Base-by-base conservation (phyloP, 2,888 invertebrate species). In the Drosophila subsilvestris region DNA sequence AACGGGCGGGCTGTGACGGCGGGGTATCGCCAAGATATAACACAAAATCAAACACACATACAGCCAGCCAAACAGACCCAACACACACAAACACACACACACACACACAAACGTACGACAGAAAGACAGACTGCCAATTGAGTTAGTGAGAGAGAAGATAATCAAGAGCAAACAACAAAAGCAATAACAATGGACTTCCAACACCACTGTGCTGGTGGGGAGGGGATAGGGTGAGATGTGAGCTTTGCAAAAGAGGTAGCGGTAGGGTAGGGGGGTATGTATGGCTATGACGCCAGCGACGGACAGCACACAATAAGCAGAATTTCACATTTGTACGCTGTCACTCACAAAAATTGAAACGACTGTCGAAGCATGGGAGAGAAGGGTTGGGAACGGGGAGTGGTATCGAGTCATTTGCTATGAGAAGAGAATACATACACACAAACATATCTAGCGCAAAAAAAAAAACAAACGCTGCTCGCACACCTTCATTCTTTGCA, bases 311-410 rank as follows among this genome's bases (percentile, higher is more conserved):
- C 79, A 82, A 82, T 79, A 73, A 85, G 79, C 85, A 85, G 86
- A 83, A 85, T 82, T 85, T 83, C 86, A 85, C 82, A 83, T 83
- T 85, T 85, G 83, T 82, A 80, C 83, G 63, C 79, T 67, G 82
- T 85, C 82, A 82, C 80, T 83, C 83, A 85, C 76, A 85, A 82
- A 82, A 85, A 82, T 82, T 82, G 80, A 80, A 49, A 18, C 29
- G 51, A 51, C 17, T 57, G 49, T 43, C 50, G 44, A 50, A 45
- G 44, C 17, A 9, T n/a, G 44, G 18, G 18, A 12, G 25, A 18
- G 25, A 14, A 12, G 9, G 27, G 22, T 22, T 12, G 53, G 29
- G 25, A 25, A 54, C 25, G 22, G 51, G 42, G 54, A 62, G 71
- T 56, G 65, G 58, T 59, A 60, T 58, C 58, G 29, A 56, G 70